These are phyloP conservation scores for Panzeria rudis DNA, from an alignment of 2,888 invertebrate genomes.

Conservation along the genomic window DNA sequence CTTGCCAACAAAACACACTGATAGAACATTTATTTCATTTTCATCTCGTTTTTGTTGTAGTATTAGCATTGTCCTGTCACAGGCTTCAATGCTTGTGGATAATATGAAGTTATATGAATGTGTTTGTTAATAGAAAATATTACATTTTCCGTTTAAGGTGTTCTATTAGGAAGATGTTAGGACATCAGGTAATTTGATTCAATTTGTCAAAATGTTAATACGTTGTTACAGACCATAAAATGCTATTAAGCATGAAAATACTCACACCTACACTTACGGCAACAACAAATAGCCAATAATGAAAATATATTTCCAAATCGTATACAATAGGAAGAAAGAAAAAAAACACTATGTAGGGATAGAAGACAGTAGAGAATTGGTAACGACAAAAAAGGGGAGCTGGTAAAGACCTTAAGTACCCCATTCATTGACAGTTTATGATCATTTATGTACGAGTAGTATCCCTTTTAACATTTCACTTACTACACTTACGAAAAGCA, in stretches of 20 bases:
- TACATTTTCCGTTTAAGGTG: constrained; percentile 37
- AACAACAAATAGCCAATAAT: constrained; percentile 44
- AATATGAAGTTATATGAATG: constrained; percentile 6
- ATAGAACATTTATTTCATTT: constrained; percentile 19
- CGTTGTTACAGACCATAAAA: constrained; percentile 58
- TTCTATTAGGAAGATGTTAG: constrained; percentile 45
- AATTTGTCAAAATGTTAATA: constrained; percentile 70
- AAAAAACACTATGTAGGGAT: neutral
- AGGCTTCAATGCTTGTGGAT: constrained; percentile 24
- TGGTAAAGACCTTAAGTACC: constrained; percentile 39
- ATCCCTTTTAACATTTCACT: neutral
- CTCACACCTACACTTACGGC: constrained; percentile 13
- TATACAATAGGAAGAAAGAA: neutral
- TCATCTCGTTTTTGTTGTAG: constrained; percentile 4
- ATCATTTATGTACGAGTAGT: constrained; percentile 18
- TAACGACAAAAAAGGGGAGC: neutral
- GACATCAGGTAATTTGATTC: constrained; percentile 68
- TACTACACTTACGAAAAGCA: neutral
- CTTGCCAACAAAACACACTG: constrained; percentile 26
- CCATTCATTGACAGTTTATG: constrained; percentile 57
- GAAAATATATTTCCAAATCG: constrained; percentile 32
- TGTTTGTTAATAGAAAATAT: constrained; percentile 29
- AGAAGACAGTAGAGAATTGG: neutral
- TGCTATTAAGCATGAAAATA: constrained; percentile 55
- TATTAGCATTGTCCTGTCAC: constrained; percentile 33